Percentiles rank a stretch among this genome's conserved stretches.
These are phyloP conservation scores for Metalampra italica DNA, from an alignment of 2,888 invertebrate genomes.

Conservation along the genomic window DNA sequence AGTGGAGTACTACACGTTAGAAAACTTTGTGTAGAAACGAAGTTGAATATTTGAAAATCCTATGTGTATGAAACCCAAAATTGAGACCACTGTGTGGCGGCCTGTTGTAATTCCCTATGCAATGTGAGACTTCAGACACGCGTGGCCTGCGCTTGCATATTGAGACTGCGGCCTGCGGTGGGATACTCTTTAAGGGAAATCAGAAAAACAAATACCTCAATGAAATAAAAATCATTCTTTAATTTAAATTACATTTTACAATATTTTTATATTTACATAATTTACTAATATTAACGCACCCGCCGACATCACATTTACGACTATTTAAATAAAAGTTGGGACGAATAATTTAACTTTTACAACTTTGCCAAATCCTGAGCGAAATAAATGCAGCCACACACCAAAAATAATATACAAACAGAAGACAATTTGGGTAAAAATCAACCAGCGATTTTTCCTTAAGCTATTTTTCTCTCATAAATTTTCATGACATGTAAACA, in stretches of 20 bases:
- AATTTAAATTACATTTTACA: slow-evolving; percentile 54
- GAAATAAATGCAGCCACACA: slow-evolving; percentile 17
- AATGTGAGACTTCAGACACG: too few relatives aligned
- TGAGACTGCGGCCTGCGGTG: too few relatives aligned
- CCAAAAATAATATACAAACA: neutral
- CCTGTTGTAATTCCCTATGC: too few relatives aligned
- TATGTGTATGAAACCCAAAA: too few relatives aligned
- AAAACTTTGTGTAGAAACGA: too few relatives aligned
- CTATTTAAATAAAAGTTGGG: too few relatives aligned
- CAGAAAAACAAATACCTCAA: slow-evolving; percentile 29
- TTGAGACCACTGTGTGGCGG: too few relatives aligned
- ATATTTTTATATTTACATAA: slow-evolving; percentile 66
- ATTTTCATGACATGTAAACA: neutral
- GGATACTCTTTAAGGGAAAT: too few relatives aligned
- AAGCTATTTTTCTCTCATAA: neutral
- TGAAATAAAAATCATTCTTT: slow-evolving; percentile 60
- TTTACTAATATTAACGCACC: slow-evolving; percentile 45
- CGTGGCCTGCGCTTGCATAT: too few relatives aligned
- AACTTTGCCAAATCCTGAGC: neutral
- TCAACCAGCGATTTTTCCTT: neutral
- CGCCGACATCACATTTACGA: neutral
- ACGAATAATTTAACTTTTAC: neutral
- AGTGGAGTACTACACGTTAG: too few relatives aligned
- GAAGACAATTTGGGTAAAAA: neutral
- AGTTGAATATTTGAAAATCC: too few relatives aligned